Conservation (phyloP, 2,113 vertebrate species). For the Mormyrus iriodes region DNA sequence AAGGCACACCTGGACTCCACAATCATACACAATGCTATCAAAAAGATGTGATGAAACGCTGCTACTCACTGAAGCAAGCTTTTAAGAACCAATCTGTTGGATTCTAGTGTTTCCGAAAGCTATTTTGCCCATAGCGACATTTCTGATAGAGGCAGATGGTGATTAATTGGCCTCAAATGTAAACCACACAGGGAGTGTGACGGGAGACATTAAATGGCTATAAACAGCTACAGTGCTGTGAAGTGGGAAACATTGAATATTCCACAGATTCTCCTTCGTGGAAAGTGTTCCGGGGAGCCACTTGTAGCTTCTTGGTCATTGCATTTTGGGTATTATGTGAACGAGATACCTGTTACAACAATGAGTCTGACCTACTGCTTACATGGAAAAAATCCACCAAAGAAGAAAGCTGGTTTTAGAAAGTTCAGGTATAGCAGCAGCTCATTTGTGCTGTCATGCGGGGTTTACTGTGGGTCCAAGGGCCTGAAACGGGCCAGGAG, state of each 20-base stretch:
- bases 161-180: background rate
- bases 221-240: background rate
- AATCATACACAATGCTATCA: background rate
- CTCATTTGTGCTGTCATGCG: background rate
- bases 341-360: background rate
- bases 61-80: background rate
- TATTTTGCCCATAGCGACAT: background rate
- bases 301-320: background rate
- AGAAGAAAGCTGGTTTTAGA: background rate
- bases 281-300: background rate
- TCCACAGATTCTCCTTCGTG: background rate
- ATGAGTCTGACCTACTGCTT: background rate
- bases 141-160: background rate
- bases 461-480: background rate
- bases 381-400: background rate
- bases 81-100: background rate
- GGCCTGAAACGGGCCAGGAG: slow-evolving; percentile 9
- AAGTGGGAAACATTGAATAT: background rate
- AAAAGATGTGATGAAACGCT: background rate
- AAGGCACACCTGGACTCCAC: background rate
- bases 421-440: background rate
- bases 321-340: background rate
- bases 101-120: background rate
- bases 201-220: background rate
- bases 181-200: background rate